phyloP scores from a whole-genome alignment of 2,797 vertebrate species.

The Catostomus latipinnis region DNA sequence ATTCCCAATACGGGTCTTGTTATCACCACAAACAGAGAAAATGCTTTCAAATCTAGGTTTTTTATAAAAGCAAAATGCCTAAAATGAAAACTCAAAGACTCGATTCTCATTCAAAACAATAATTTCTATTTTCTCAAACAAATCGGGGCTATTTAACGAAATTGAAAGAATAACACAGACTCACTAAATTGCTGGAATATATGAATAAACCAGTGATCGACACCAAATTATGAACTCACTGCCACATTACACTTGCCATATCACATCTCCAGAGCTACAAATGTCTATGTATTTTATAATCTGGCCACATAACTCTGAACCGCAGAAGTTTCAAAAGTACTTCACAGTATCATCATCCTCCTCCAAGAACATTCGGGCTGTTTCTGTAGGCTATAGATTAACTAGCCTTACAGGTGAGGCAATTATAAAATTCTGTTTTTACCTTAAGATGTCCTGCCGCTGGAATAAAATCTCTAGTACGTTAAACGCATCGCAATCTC shows the following conservation, averaged over 20 bases:
- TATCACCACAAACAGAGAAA: background rate
- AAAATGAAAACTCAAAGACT: no score
- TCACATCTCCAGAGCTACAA: background rate
- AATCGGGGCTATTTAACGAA: background rate
- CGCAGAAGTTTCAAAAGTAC: slow-evolving; percentile 28
- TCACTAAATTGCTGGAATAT: background rate
- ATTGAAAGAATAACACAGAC: background rate
- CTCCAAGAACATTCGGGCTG: background rate
- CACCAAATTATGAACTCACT: background rate
- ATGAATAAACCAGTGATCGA: background rate
- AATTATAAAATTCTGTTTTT: background rate
- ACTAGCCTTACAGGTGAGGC: background rate
- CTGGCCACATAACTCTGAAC: background rate
- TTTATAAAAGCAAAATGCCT: background rate
- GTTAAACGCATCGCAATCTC: slow-evolving; percentile 37
- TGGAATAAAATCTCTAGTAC: background rate
- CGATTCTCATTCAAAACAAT: no score
- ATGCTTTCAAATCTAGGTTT: background rate
- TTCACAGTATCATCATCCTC: slow-evolving; percentile 13
- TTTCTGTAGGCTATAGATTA: background rate
- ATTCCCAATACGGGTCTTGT: background rate
- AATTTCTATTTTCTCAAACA: no score
- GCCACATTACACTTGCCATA: background rate
- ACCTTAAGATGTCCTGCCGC: slow-evolving; percentile 43
- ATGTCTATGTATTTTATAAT: background rate